These are phyloP conservation scores for Camponotus fellah DNA, from an alignment of 2,888 invertebrate species.

Conservation along the genomic window DNA sequence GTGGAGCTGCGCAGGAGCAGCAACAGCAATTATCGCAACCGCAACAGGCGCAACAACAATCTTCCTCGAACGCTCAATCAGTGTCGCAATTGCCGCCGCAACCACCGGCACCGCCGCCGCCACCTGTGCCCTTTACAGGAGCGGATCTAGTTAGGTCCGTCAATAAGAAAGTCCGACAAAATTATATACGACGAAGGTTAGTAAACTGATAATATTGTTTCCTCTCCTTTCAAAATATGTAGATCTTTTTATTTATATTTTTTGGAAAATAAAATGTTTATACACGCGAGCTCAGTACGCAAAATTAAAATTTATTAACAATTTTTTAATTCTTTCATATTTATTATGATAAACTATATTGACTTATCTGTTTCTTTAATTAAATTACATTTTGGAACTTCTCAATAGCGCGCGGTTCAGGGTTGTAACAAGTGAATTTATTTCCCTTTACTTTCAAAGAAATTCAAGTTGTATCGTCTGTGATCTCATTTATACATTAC, in stretches of 20 bases:
- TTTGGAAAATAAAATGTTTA: not conserved
- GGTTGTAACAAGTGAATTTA: too few species aligned
- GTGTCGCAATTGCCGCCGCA: slow-evolving; percentile 67
- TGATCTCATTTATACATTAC: too few species aligned
- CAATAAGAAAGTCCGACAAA: slow-evolving; percentile 94
- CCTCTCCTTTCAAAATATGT: not conserved
- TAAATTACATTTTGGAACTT: not conserved
- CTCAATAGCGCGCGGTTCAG: too few species aligned
- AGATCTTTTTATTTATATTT: not conserved
- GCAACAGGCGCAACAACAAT: slow-evolving; percentile 77
- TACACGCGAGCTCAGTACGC: not conserved
- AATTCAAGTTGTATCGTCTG: too few species aligned
- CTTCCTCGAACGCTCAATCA: slow-evolving; percentile 54
- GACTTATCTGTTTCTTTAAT: not conserved
- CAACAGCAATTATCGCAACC: slow-evolving; percentile 70
- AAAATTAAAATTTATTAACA: not conserved
- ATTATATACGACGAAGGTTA: slow-evolving; percentile 91
- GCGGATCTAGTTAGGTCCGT: slow-evolving; percentile 91
- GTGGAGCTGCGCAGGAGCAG: slow-evolving; percentile 85
- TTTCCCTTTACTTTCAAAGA: too few species aligned
- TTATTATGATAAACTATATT: not conserved
- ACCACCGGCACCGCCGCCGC: slow-evolving; percentile 86
- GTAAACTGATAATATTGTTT: slow-evolving; percentile 5
- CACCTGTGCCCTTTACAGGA: slow-evolving; percentile 88
- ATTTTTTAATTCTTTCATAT: not conserved